Base-by-base conservation (phyloP, 1,140 invertebrate species). In the Probaryconus sp. region DNA sequence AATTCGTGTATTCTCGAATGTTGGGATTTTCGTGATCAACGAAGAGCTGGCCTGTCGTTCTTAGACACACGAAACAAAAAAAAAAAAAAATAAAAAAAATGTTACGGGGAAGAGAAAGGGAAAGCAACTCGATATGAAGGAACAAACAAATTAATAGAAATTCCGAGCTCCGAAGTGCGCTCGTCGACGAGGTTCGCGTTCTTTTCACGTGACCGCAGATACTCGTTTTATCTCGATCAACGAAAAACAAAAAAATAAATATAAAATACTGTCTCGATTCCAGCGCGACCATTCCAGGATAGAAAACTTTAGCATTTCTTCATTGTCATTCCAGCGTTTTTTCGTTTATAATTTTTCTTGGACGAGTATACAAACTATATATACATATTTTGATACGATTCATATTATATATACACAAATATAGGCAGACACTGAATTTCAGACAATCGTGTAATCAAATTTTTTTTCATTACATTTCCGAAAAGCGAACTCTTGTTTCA, bases 21-120 rank as follows among this genome's bases (percentile, higher is more conserved):
- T 86, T 87, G 81, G 83, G 79, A 87, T 86, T 86, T 85, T 87
- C 84, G 85, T 85, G 82, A 87, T 88, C 86, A 88, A 86, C 86
- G 87, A 87, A 88, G 79, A 86, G 83, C 83, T 86, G 86, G 85
- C 85, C 85, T 88, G 84, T 87, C 83, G 82, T 85, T 85, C 81
- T 83, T 80, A 76, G 67, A 78, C 72, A 69, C 71, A 78, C 67
- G 71, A 75, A 70, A 74, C 51, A 77, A 65, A 78, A 43, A 38
- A 60, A 26, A 72, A 56, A 67, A 47, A 55, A 55, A 73, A 56
- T 63, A 71, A 63, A 53, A 21, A 17, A 42, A 30, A 18, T 18
- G 13, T 26, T 33, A 5, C 17, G 14, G 28, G 30, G 48, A 21
- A 33, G 5, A 28, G 10, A n/a, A 53, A 35, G 5, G n/a, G 21